phyloP scores from a whole-genome alignment of 2,888 invertebrate species.

The Ophioninae sp. region DNA sequence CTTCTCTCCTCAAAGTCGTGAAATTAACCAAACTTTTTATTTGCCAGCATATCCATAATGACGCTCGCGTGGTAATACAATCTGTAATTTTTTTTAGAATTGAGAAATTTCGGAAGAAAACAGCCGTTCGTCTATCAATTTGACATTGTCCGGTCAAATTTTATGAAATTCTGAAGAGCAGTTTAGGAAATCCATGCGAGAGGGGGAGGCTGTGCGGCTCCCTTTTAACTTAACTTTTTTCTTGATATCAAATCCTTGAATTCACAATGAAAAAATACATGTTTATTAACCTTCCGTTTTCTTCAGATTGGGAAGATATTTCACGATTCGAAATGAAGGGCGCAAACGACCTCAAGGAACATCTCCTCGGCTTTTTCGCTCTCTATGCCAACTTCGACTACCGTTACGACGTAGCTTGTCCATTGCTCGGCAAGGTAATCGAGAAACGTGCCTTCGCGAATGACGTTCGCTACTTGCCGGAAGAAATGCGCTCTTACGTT shows the following conservation, averaged over 20 bases:
- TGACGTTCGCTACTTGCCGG: constrained; percentile 71
- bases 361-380: constrained; percentile 79
- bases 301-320: constrained; percentile 66
- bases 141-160: no score
- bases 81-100: no score
- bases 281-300: not conserved
- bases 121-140: no score
- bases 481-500: constrained; percentile 79
- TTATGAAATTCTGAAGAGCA: no score
- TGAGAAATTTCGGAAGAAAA: no score
- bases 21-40: no score
- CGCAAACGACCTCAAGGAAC: constrained; percentile 65
- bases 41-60: no score
- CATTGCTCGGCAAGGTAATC: constrained; percentile 80
- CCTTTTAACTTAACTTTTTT: no score
- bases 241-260: not conserved
- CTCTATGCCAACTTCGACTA: constrained; percentile 81
- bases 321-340: not conserved
- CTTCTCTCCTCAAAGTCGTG: no score
- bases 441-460: constrained; percentile 78
- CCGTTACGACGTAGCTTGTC: constrained; percentile 78
- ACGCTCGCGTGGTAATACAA: no score
- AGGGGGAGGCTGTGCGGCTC: no score
- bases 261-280: not conserved
- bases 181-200: no score